Evolutionary conservation across 2,888 invertebrate genomes (phyloP), one percentile per base, ranked within the genome.

Genomic region (Panopea generosa): DNA sequence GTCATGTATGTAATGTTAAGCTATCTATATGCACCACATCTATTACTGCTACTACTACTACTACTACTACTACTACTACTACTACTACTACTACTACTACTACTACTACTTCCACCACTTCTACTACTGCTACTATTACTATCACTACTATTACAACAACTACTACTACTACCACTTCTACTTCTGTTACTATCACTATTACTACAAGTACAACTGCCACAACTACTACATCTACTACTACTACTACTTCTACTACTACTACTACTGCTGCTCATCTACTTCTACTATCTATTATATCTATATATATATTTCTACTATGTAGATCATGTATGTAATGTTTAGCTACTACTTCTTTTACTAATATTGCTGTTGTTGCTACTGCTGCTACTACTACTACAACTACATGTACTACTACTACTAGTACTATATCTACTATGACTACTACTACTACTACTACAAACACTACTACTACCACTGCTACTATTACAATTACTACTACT

Each of bases 201-300:
- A n/a, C n/a, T n/a, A n/a, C n/a, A n/a, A n/a, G n/a, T n/a, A n/a
- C n/a, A n/a, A n/a, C n/a, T n/a, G n/a, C n/a, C n/a, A n/a, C n/a
- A n/a, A n/a, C n/a, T n/a, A n/a, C n/a, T n/a, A 53, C 55, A 55
- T 55, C 65, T 55, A 65, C 65, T 65, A 65, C 61, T 53, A 65
- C 65, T 52, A 65, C 65, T 53, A 55, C 33, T 65, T 22, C 52
- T 65, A 33, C 65, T 65, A 65, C 53, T 65, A n/a, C n/a, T n/a
- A n/a, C n/a, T n/a, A n/a, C n/a, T n/a, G n/a, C n/a, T n/a, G n/a
- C n/a, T n/a, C n/a, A 62, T 3, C 27, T 45, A n/a, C n/a, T n/a
- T n/a, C n/a, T n/a, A n/a, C n/a, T n/a, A n/a, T n/a, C n/a, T n/a
- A n/a, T n/a, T n/a, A n/a, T n/a, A n/a, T n/a, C n/a, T n/a, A n/a